Percentiles rank a stretch among this genome's conserved stretches.
These are phyloP conservation scores for Limnephilus marmoratus DNA, from an alignment of 2,888 invertebrate species.

Conservation along the genomic window DNA sequence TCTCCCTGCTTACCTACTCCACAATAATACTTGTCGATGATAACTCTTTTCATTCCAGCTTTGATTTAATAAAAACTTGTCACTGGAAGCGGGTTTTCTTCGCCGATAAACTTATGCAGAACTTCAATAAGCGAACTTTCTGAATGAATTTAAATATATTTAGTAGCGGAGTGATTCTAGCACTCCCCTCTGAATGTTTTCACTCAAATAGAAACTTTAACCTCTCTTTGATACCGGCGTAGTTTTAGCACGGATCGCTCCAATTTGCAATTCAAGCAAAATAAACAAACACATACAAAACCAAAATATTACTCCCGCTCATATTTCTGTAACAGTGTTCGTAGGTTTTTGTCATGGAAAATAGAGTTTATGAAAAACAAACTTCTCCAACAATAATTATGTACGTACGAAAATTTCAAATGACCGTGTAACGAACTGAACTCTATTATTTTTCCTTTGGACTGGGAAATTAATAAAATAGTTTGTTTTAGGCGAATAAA, in stretches of 20 bases:
- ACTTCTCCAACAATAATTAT: too few relatives aligned
- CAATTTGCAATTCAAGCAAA: conserved; percentile 15
- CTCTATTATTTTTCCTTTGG: too few relatives aligned
- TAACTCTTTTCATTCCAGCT: not conserved
- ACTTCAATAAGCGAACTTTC: conserved; percentile 36
- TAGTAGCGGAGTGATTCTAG: conserved; percentile 44
- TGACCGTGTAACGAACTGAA: too few relatives aligned
- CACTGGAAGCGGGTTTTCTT: not conserved
- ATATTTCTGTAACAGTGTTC: too few relatives aligned
- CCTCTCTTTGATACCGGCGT: conserved; percentile 24
- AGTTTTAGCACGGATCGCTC: conserved; percentile 10
- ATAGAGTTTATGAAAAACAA: too few relatives aligned
- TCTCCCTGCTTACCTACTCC: not conserved
- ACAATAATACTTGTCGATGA: not conserved
- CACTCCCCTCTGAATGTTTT: not conserved
- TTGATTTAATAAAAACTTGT: not conserved
- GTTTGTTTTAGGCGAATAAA: too few relatives aligned
- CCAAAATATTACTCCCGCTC: not conserved
- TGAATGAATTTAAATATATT: conserved; percentile 60
- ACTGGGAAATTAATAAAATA: too few relatives aligned
- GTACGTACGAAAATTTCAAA: too few relatives aligned
- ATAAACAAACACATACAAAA: not conserved
- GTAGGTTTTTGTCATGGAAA: too few relatives aligned
- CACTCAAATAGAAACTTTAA: conserved; percentile 10
- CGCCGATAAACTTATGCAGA: conserved; percentile 46